Percentiles rank a stretch among this genome's conserved stretches.
phyloP scores from a whole-genome alignment of 1,140 invertebrate genomes.

The Lordiphosa clarofinis region DNA sequence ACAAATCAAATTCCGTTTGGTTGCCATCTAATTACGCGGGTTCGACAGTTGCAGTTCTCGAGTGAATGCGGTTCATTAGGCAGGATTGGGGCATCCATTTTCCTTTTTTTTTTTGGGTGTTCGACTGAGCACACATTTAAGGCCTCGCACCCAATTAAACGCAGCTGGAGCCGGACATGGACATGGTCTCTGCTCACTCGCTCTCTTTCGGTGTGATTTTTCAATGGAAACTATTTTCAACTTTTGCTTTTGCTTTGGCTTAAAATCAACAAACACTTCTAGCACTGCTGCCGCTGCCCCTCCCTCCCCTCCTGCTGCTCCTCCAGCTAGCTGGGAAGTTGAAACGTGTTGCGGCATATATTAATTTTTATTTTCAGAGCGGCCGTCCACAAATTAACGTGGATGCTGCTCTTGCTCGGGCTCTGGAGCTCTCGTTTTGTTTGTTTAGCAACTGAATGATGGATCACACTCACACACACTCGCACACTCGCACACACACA shows the following conservation, averaged over 20 bases:
- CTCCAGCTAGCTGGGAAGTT: conserved; percentile 27
- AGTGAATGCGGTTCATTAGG: conserved; percentile 20
- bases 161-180: conserved; percentile 28
- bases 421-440: conserved; percentile 37
- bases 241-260: conserved; percentile 36
- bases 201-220: conserved; percentile 21
- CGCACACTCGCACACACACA: conserved; percentile 6
- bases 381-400: conserved; percentile 57
- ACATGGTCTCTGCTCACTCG: conserved; percentile 14
- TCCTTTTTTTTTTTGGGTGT: too few relatives aligned
- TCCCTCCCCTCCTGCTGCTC: neutral
- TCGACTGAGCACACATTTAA: neutral
- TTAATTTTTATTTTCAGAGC: conserved; percentile 70
- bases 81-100: conserved; percentile 1
- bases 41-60: conserved; percentile 22
- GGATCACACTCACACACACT: conserved; percentile 49
- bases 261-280: conserved; percentile 56
- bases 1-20: conserved; percentile 56
- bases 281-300: neutral
- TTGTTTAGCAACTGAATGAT: conserved; percentile 72
- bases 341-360: conserved; percentile 70
- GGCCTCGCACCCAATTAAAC: conserved; percentile 33
- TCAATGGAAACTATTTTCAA: conserved; percentile 68
- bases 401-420: conserved; percentile 21
- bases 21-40: conserved; percentile 26